Percentiles rank a stretch among this genome's conserved stretches.
These are phyloP conservation scores for Oreortyx pictus DNA, from an alignment of 2,797 vertebrate genomes.

Conservation along the genomic window DNA sequence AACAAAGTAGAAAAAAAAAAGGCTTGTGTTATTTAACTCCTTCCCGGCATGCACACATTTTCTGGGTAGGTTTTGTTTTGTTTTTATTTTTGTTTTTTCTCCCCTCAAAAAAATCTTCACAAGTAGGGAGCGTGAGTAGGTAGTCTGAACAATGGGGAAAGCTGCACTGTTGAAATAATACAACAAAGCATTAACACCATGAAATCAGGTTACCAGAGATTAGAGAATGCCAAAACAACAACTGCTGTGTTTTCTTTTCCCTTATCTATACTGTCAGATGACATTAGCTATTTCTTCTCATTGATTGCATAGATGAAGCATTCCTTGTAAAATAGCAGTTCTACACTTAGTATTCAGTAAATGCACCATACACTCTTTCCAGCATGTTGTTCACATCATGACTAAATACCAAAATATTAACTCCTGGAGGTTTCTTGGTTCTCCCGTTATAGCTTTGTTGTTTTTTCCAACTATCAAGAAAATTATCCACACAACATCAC, in stretches of 20 bases:
- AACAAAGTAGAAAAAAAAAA: constrained; percentile 33
- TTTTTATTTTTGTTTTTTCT: no score
- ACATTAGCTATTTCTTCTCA: not conserved
- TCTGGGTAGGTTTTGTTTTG: not conserved
- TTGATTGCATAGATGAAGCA: not conserved
- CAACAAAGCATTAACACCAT: not conserved
- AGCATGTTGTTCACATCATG: not conserved
- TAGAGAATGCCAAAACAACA: not conserved
- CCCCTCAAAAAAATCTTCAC: not conserved
- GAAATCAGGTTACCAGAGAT: constrained; percentile 2
- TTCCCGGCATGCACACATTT: not conserved
- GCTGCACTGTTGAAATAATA: not conserved
- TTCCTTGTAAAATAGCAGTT: not conserved
- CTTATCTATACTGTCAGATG: not conserved
- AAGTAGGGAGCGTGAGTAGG: not conserved
- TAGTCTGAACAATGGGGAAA: not conserved
- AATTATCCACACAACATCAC: not conserved
- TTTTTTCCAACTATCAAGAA: not conserved
- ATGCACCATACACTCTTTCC: not conserved
- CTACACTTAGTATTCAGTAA: not conserved
- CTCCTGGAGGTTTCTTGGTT: not conserved
- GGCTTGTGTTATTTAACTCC: constrained; percentile 29
- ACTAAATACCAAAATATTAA: not conserved
- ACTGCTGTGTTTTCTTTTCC: not conserved
- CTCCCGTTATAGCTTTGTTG: not conserved